Evolutionary conservation across 2,888 invertebrate genomes (phyloP), one percentile per base, ranked within the genome.

Genomic region (Drosophila multiciliata): DNA sequence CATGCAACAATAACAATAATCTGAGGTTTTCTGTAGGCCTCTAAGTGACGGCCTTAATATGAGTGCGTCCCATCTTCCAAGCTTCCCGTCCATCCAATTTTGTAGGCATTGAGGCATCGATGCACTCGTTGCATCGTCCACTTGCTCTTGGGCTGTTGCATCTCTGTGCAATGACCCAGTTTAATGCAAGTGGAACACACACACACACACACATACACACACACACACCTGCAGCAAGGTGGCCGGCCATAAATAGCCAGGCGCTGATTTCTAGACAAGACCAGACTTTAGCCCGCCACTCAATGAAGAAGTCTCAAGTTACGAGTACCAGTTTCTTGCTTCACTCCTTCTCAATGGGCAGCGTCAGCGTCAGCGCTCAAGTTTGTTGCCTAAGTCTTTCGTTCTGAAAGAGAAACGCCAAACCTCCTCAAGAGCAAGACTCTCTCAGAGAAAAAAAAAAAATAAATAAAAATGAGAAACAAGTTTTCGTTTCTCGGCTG

Each of bases 181-280:
- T 91, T 80, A 64, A 73, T 78, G 90, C 91, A 91, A 91, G 91
- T 91, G 91, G 90, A 91, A 91, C 91, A 88, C 45, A 29, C 55
- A 38, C 36, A 49, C 80, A 89, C 80, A 83, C 70, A 77, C 55
- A 59, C 62, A 73, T 2, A 8, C 26, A 29, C 29, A 49, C 29
- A 29, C 29, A 29, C 29, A 55, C 20, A 42, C 11, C 38, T 40
- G 54, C 80, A 53, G 55, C 68, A 70, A 73, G 71, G 68, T 85
- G 83, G 76, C 83, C 84, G 83, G 76, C 86, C 84, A 81, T 85
- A 86, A 85, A 87, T 75, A 83, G 85, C 76, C 76, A 73, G 81
- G 55, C 79, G 65, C 55, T 69, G 74, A 80, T 84, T 70, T 78
- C 71, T 73, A 75, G 82, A 69, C 70, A 45, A 29, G 29, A 64